phyloP scores from a whole-genome alignment of 2,888 invertebrate genomes.

The Pocota personata region DNA sequence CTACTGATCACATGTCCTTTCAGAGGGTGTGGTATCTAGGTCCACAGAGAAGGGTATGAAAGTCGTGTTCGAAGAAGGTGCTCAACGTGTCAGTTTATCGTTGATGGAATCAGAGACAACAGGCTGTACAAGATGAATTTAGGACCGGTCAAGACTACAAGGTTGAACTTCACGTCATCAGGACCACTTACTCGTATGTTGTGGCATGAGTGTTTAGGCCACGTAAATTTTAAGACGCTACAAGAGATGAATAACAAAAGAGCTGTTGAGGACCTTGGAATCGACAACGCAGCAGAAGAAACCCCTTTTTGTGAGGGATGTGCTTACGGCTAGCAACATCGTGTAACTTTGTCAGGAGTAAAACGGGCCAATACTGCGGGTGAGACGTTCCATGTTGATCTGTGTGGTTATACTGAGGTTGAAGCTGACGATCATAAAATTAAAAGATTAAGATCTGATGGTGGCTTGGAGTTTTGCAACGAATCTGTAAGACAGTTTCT shows the following conservation, averaged over 20 bases:
- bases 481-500: neutral
- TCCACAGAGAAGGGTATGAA: slow-evolving; percentile 56
- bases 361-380: slow-evolving; percentile 11
- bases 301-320: slow-evolving; percentile 40
- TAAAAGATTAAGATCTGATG: neutral
- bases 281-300: neutral
- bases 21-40: slow-evolving; percentile 50
- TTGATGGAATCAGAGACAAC: slow-evolving; percentile 56
- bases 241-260: slow-evolving; percentile 15
- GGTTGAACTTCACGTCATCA: slow-evolving; percentile 30
- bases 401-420: slow-evolving; percentile 32
- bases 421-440: slow-evolving; percentile 32
- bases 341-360: slow-evolving; percentile 30
- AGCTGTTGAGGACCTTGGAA: slow-evolving; percentile 4
- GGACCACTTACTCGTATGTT: slow-evolving; percentile 45
- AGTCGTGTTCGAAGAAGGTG: slow-evolving; percentile 68
- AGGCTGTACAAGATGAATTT: slow-evolving; percentile 58
- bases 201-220: slow-evolving; percentile 75
- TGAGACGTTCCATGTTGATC: slow-evolving; percentile 55
- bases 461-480: slow-evolving; percentile 22
- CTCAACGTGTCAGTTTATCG: slow-evolving; percentile 54
- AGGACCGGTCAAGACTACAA: neutral
- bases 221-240: slow-evolving; percentile 66
- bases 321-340: slow-evolving; percentile 40
- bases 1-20: slow-evolving; percentile 74